Conservation (phyloP, 2,888 invertebrate genomes). For the Ametastegia equiseti region DNA sequence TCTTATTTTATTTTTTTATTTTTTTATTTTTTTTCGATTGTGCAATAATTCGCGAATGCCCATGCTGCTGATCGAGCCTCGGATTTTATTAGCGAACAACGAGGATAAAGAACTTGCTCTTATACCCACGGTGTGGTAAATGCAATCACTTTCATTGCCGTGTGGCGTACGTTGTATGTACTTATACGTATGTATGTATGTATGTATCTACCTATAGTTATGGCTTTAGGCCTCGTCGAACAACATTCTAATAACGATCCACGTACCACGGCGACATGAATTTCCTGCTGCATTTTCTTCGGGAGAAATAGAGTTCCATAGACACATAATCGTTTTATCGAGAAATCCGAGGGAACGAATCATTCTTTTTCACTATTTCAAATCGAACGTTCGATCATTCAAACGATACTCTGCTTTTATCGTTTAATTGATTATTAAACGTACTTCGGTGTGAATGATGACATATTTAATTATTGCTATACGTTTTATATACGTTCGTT, state of each 20-base stretch:
- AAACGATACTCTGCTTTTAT: too few relatives aligned
- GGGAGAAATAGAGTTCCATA: not conserved
- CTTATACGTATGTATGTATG: too few relatives aligned
- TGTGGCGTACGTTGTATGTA: slow-evolving; percentile 57
- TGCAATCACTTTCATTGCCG: slow-evolving; percentile 64
- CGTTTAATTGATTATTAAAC: too few relatives aligned
- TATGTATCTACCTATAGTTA: too few relatives aligned
- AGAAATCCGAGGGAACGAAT: too few relatives aligned
- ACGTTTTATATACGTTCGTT: not conserved
- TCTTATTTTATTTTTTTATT: too few relatives aligned
- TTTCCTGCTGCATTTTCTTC: not conserved
- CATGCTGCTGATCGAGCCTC: not conserved
- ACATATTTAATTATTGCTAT: too few relatives aligned
- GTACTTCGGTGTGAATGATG: too few relatives aligned
- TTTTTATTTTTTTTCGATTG: too few relatives aligned
- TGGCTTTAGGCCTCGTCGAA: slow-evolving; percentile 53
- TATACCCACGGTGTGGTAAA: slow-evolving; percentile 32
- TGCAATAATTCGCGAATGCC: slow-evolving; percentile 27
- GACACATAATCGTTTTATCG: not conserved
- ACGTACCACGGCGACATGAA: not conserved
- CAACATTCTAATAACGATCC: slow-evolving; percentile 61
- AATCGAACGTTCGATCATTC: too few relatives aligned
- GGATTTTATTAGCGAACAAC: slow-evolving; percentile 7
- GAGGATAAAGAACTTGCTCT: slow-evolving; percentile 4
- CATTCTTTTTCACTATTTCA: too few relatives aligned